Base-by-base conservation (phyloP, 2,888 invertebrate genomes). In the Maniola hyperantus region DNA sequence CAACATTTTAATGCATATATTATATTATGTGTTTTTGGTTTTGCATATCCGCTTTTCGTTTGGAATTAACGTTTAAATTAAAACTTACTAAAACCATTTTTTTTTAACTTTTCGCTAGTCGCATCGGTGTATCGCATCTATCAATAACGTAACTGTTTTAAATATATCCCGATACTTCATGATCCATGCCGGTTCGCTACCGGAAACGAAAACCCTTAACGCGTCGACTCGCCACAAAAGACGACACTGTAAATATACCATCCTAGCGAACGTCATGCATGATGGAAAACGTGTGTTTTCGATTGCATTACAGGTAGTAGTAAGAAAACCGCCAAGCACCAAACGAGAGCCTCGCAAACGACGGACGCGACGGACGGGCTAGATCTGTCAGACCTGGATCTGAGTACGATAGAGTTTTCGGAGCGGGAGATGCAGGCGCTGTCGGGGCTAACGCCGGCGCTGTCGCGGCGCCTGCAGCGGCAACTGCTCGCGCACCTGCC, bases 401-500 rank as follows among this genome's bases (percentile, higher is more conserved):
- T 96, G 77, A 94, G 95, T 79, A 93, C 95, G 76, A 92, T 96
- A 77, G 94, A 94, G 83, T 88, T 96, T 70, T 94, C 95, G 74
- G 95, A 95, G 84, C 94, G 94, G 79, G 96, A 96, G 91, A 90
- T 95, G 78, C 94, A 94, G 80, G 94, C 77, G 71, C 71, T 77
- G 71, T 77, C 77, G 67, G 77, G 78, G 61, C 93, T 96, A 73
- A 95, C 96, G 74, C 96, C 96, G 42, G 95, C 94, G 73, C 90
- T 96, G 76, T 95, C 95, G 72, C 94, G 95, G 76, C 94, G 95
- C 51, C 94, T 95, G 80, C 95, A 95, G 89, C 94, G 94, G 69
- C 95, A 95, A 84, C 89, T 96, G 75, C 89, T 96, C 67, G 94
- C 95, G 73, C 95, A 95, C 82, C 83, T 96, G 79, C 95, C 95